These are phyloP conservation scores for Capricornis sumatraensis DNA, from an alignment of 2,113 vertebrate genomes.

Conservation along the genomic window DNA sequence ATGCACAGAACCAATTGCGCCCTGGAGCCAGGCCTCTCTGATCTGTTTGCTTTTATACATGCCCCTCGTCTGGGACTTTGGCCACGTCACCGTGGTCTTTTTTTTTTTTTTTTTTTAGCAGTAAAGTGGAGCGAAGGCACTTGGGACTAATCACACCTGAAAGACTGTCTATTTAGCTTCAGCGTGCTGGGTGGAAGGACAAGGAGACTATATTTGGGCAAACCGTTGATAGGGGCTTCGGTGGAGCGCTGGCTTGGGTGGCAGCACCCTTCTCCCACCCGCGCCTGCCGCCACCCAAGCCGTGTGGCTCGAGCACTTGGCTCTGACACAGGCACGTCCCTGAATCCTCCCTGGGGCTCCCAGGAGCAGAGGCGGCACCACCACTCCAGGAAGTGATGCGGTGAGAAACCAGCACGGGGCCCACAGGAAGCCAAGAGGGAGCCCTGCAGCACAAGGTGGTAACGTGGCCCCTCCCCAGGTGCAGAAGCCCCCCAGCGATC, in stretches of 20 bases:
- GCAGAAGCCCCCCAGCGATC: neutral
- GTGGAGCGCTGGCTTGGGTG: conserved; percentile 32
- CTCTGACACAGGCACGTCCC: neutral
- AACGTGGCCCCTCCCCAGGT: accelerated
- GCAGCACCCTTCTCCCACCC: neutral
- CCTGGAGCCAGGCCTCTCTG: neutral
- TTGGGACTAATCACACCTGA: neutral
- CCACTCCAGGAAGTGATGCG: neutral
- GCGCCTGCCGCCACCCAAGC: neutral
- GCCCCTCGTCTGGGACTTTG: neutral
- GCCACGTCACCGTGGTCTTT: conserved; percentile 19
- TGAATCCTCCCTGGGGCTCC: neutral
- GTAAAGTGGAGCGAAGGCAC: neutral
- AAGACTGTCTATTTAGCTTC: conserved; percentile 54
- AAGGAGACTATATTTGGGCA: conserved; percentile 59
- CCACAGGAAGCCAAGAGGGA: neutral
- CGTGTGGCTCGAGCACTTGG: neutral
- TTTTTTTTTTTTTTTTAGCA: neutral
- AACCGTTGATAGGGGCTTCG: conserved; percentile 48
- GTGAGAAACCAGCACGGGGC: neutral
- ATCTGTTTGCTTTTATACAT: neutral
- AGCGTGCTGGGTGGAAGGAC: neutral
- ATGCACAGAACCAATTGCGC: neutral
- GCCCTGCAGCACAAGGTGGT: too few species aligned
- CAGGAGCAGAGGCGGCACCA: neutral